These are phyloP conservation scores for Oreochromis mossambicus DNA, from an alignment of 2,797 vertebrate species.

Conservation along the genomic window DNA sequence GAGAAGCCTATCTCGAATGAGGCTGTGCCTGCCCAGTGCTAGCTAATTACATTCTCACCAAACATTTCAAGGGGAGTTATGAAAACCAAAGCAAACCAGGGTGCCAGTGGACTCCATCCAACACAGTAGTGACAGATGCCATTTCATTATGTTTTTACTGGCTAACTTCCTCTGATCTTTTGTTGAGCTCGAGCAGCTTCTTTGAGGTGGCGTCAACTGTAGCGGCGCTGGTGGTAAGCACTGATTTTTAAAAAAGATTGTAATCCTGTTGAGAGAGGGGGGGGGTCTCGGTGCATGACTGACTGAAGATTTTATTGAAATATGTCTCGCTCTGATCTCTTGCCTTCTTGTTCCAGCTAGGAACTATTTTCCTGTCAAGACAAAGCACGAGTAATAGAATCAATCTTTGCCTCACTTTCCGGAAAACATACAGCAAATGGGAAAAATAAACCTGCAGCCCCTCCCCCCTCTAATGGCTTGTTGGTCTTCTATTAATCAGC, in stretches of 20 bases:
- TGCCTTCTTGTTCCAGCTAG: not conserved
- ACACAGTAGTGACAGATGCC: slow-evolving; percentile 33
- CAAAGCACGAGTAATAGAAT: not conserved
- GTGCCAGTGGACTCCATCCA: slow-evolving; percentile 36
- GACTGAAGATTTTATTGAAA: slow-evolving; percentile 14
- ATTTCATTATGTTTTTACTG: slow-evolving; percentile 26
- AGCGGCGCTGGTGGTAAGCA: slow-evolving; percentile 1
- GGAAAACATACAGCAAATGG: not conserved
- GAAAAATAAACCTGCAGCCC: not conserved
- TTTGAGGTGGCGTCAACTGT: slow-evolving; percentile 5
- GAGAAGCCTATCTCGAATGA: slow-evolving; percentile 55
- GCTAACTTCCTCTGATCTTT: slow-evolving; percentile 46
- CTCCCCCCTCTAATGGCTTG: not conserved
- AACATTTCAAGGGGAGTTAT: slow-evolving; percentile 48
- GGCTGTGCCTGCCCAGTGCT: slow-evolving; percentile 47
- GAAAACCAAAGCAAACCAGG: slow-evolving; percentile 35
- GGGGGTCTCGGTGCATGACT: not conserved
- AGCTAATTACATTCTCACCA: slow-evolving; percentile 69
- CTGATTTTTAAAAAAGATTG: slow-evolving; percentile 28
- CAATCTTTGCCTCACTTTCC: not conserved
- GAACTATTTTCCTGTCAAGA: not conserved
- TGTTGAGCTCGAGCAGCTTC: slow-evolving; percentile 20
- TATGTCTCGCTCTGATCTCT: slow-evolving; percentile 7
- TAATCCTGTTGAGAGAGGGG: slow-evolving; percentile 15
- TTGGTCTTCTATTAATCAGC: slow-evolving; percentile 33